A percentile compares a stretch with the other conserved stretches of the same genome.
Evolutionary conservation across 2,888 invertebrate genomes (phyloP).

Genomic region (Trissolcus japonicus): DNA sequence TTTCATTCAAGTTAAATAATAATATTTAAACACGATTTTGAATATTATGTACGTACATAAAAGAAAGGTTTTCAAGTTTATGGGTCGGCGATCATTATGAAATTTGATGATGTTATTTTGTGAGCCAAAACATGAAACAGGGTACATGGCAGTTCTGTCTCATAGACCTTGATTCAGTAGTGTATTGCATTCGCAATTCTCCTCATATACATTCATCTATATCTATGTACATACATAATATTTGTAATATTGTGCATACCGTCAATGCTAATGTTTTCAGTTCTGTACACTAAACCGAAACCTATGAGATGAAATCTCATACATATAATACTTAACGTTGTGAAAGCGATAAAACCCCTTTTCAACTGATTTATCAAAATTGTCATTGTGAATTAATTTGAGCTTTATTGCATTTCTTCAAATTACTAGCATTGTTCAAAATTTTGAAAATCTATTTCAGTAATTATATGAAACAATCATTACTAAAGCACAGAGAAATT

Average conservation of each 20-base stretch:
- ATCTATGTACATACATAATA: conserved; percentile 9
- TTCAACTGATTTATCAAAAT: background rate
- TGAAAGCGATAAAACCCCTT: background rate
- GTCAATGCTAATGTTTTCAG: conserved; percentile 6
- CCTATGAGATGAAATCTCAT: background rate
- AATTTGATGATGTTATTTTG: conserved; percentile 9
- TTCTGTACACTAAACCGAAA: background rate
- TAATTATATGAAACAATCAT: too few species aligned
- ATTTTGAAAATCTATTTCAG: too few species aligned
- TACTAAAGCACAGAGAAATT: too few species aligned
- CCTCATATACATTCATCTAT: too few species aligned
- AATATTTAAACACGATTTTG: background rate
- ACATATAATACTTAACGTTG: background rate
- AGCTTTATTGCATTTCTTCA: background rate
- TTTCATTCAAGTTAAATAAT: background rate
- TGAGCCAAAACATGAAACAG: conserved; percentile 11
- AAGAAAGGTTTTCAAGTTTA: background rate
- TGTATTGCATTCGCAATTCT: conserved; percentile 2
- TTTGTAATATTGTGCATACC: conserved; percentile 10
- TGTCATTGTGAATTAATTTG: background rate
- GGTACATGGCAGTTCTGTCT: conserved; percentile 1
- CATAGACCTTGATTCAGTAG: conserved; percentile 12
- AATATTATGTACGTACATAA: background rate
- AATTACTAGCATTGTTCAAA: too few species aligned
- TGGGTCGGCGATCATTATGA: conserved; percentile 8